Base-by-base conservation (phyloP, 2,113 vertebrate genomes). In the Bucco capensis region DNA sequence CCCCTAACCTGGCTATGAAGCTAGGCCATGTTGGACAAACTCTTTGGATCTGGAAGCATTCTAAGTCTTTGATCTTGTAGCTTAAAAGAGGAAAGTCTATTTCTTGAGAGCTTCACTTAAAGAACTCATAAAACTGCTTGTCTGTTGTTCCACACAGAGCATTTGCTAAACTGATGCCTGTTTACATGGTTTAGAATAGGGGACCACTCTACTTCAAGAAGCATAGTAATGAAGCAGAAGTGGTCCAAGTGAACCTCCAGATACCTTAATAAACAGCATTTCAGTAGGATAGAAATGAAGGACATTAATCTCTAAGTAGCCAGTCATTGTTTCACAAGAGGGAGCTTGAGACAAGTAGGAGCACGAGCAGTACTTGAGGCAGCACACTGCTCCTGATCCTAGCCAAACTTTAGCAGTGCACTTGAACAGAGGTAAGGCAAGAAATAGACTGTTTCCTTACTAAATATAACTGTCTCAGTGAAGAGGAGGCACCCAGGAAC, bases 281-380 rank as follows among this genome's bases (percentile, higher is more conserved):
- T 25, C 30, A 37, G 17, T 18, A 15, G 3, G 40, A 44, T 0
- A 51, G 51, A 44, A 7, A 2, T n/a, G n/a, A 66, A 88, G 31
- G 8, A 54, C 38, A 64, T 46, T 1, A 61, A 8, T 9, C 33
- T 50, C 5, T 14, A 37, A 33, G 58, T 2, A 44, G 33, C 27
- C 23, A 61, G 33, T 42, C 57, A 18, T 3, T 33, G 15, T 27
- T 69, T 75, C 51, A 16, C 3, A 12, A 66, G 21, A 13, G 24
- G 21, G 28, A 84, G 17, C 23, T 21, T 58, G 38, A 74, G 60
- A 64, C 35, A 51, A 73, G 42, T 5, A 81, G 35, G n/a, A 83
- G 27, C 37, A 44, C 0, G 0, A 56, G 67, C 44, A 57, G 28
- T 4, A 38, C 12, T 12, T 1, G 2, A 25, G 19, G 33, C 31